A percentile compares a stretch with the other conserved stretches of the same genome.
phyloP scores from a whole-genome alignment of 2,797 vertebrate genomes.

The Oreonectes daqikongensis region DNA sequence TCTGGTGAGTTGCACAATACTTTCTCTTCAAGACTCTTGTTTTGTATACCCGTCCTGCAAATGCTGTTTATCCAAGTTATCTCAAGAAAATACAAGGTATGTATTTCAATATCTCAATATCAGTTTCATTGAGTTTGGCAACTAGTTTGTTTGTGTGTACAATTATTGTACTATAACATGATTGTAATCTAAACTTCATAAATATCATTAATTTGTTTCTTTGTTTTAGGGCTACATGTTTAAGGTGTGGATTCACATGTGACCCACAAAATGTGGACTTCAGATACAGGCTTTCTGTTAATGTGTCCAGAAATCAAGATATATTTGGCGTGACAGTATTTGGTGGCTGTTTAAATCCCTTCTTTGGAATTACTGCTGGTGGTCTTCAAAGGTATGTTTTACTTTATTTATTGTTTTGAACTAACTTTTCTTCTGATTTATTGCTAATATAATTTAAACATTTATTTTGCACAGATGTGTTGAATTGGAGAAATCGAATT shows the following conservation, averaged over 20 bases:
- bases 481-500: slow-evolving; percentile 65
- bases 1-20: slow-evolving; percentile 68
- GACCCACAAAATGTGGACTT: slow-evolving; percentile 73
- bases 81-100: slow-evolving; percentile 28
- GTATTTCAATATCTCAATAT: too few species aligned
- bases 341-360: slow-evolving; percentile 86
- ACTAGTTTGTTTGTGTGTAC: background rate
- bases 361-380: slow-evolving; percentile 86
- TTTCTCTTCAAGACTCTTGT: slow-evolving; percentile 67
- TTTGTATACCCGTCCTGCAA: slow-evolving; percentile 75
- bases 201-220: background rate
- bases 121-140: too few species aligned
- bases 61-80: slow-evolving; percentile 70
- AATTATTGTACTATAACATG: background rate
- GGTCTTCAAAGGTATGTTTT: slow-evolving; percentile 80
- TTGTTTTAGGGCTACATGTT: slow-evolving; percentile 79
- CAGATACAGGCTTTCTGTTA: slow-evolving; percentile 87
- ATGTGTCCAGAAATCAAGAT: slow-evolving; percentile 73
- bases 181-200: background rate
- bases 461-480: slow-evolving; percentile 66
- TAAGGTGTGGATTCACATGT: slow-evolving; percentile 80
- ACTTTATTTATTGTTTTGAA: background rate
- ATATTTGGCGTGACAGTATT: slow-evolving; percentile 88
- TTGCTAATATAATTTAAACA: background rate
- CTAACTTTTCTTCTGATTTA: background rate